These are phyloP conservation scores for Threskiornis aethiopicus DNA, from an alignment of 2,797 vertebrate genomes.

Conservation along the genomic window DNA sequence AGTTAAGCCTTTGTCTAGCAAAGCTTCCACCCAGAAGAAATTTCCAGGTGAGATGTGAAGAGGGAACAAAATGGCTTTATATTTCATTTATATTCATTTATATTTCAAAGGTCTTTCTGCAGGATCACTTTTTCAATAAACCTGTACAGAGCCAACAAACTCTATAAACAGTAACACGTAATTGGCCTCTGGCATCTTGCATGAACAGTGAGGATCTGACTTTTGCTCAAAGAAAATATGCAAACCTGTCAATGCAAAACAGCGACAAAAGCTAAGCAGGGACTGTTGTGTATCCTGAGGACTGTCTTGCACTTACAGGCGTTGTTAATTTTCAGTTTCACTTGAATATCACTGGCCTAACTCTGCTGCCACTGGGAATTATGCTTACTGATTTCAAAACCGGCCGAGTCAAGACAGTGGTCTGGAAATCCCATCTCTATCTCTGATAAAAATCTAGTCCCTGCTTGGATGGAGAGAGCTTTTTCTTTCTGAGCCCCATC, in stretches of 20 bases:
- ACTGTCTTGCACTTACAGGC: not conserved
- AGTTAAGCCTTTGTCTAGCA: not conserved
- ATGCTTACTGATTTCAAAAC: not conserved
- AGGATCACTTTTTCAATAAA: not conserved
- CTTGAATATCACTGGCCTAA: not conserved
- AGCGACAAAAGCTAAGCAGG: not conserved
- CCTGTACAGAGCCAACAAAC: not conserved
- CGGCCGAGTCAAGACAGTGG: not conserved
- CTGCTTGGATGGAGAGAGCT: not conserved
- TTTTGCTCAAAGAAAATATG: not conserved
- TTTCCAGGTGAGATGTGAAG: not conserved
- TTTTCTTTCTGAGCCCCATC: not conserved
- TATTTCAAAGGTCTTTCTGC: not conserved
- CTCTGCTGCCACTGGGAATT: not conserved
- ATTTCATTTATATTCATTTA: not conserved
- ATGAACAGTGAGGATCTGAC: not conserved
- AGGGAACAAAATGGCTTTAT: not conserved
- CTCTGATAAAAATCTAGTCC: not conserved
- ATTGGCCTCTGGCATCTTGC: not conserved
- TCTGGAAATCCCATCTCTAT: constrained; percentile 1
- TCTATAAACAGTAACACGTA: not conserved
- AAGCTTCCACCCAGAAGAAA: not conserved
- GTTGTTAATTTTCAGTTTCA: not conserved
- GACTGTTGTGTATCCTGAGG: not conserved
- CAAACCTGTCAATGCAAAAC: not conserved